These are phyloP conservation scores for Polymixis lichenea DNA, from an alignment of 2,888 invertebrate genomes.

Conservation along the genomic window DNA sequence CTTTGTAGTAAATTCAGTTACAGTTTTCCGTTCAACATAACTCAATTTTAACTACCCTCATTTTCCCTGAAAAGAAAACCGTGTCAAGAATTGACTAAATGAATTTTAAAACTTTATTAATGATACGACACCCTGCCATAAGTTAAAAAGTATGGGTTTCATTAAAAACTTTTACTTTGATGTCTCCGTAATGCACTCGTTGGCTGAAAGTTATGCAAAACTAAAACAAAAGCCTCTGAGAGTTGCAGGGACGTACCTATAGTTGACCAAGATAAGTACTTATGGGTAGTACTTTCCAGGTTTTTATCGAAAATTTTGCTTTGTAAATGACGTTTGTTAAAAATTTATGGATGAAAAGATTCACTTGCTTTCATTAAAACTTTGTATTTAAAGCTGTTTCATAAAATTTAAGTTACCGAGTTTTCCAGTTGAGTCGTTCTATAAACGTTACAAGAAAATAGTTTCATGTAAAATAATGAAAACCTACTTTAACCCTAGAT, in stretches of 20 bases:
- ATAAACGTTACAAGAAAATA: background rate
- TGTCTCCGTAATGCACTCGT: constrained; percentile 51
- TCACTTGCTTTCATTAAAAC: background rate
- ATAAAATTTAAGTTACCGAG: background rate
- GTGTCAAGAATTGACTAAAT: background rate
- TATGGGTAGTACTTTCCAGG: background rate
- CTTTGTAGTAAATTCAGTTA: background rate
- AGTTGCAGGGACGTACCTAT: constrained; percentile 36
- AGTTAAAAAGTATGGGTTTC: constrained; percentile 47
- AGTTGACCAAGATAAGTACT: background rate
- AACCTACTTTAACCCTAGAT: too few relatives aligned
- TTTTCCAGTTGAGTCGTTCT: background rate
- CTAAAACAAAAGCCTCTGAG: constrained; percentile 48
- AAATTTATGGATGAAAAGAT: constrained; percentile 10
- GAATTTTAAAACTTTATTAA: constrained; percentile 36
- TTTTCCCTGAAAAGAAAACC: background rate
- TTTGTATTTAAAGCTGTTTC: background rate
- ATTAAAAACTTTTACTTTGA: constrained; percentile 64
- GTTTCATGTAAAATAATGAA: background rate
- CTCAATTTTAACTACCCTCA: background rate
- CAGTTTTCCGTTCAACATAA: constrained; percentile 4
- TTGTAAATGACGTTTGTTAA: constrained; percentile 23
- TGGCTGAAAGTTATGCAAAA: constrained; percentile 31
- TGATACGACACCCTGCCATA: constrained; percentile 36
- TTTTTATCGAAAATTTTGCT: constrained; percentile 11